These are phyloP conservation scores for Riparia riparia DNA, from an alignment of 2,113 vertebrate genomes.

Conservation along the genomic window DNA sequence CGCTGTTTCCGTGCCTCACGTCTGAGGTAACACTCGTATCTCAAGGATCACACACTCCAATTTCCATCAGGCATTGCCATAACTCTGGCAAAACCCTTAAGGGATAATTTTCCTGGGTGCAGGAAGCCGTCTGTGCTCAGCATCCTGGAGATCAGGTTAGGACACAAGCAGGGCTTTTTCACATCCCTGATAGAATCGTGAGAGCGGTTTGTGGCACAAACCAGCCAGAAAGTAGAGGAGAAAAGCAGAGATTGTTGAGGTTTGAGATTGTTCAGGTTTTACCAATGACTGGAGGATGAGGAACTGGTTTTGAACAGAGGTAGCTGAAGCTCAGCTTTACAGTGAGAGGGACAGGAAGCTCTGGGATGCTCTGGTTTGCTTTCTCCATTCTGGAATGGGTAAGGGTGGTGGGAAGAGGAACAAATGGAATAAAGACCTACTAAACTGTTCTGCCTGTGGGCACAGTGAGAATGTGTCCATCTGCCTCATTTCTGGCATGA, in stretches of 20 bases:
- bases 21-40: background rate
- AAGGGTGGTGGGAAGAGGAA: background rate
- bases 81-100: background rate
- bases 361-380: background rate
- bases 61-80: background rate
- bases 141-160: rapidly evolving
- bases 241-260: background rate
- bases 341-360: background rate
- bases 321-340: background rate
- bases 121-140: background rate
- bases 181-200: background rate
- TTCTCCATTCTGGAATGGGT: background rate
- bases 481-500: background rate
- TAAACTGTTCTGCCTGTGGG: background rate
- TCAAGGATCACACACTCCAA: background rate
- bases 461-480: background rate
- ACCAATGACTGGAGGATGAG: background rate
- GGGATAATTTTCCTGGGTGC: background rate
- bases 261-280: background rate
- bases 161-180: background rate
- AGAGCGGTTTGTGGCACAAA: background rate
- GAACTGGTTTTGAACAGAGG: background rate
- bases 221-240: background rate
- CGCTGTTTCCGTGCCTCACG: background rate
- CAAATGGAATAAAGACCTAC: background rate